phyloP scores from a whole-genome alignment of 2,888 invertebrate species.

The Lottia scabra region DNA sequence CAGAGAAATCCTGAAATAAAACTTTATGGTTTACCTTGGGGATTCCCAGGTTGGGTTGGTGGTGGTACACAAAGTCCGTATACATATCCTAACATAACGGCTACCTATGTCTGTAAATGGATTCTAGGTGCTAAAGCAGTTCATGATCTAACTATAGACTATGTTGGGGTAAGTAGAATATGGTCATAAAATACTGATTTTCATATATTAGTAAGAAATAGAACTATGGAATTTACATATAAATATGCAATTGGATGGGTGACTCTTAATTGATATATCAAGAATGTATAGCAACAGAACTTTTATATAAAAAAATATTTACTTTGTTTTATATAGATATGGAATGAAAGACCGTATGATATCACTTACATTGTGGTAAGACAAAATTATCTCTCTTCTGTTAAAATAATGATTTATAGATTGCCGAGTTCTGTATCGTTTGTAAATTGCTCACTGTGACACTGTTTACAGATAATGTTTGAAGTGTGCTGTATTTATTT shows the following conservation, averaged over 20 bases:
- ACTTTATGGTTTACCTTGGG: constrained; percentile 69
- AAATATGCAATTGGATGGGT: no score
- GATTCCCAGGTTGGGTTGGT: constrained; percentile 69
- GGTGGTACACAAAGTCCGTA: constrained; percentile 56
- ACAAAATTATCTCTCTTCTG: background rate
- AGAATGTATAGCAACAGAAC: background rate
- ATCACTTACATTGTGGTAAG: constrained; percentile 56
- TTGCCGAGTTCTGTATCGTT: no score
- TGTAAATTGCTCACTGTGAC: no score
- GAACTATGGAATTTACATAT: no score
- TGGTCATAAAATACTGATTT: no score
- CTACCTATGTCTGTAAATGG: constrained; percentile 64
- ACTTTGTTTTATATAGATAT: constrained; percentile 48
- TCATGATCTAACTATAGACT: constrained; percentile 64
- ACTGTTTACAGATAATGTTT: no score
- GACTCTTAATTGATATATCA: no score
- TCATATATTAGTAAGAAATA: no score
- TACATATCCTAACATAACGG: constrained; percentile 38
- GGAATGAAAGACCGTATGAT: constrained; percentile 64
- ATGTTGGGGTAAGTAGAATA: constrained; percentile 59
- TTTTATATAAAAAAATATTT: background rate
- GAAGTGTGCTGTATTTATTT: no score
- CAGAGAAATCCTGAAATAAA: constrained; percentile 68
- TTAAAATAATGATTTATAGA: no score
- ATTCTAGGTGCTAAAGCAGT: constrained; percentile 58